Base-by-base conservation (phyloP, 2,113 vertebrate species). In the Apaloderma vittatum region DNA sequence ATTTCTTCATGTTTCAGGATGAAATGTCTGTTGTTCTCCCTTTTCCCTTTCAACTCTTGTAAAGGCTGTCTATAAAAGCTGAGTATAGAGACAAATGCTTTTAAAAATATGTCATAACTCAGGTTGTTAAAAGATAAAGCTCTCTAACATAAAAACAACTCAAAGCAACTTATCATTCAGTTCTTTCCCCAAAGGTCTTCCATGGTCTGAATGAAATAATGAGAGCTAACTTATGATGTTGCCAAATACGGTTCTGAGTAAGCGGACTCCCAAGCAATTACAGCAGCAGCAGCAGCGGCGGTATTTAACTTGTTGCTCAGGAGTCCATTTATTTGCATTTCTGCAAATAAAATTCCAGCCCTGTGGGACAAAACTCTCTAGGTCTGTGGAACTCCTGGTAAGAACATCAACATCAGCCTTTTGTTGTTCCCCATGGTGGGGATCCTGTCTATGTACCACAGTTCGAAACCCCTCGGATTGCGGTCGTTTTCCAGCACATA, bases 51-150 rank as follows among this genome's bases (percentile, higher is more conserved):
- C 68, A 81, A 2, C 14, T 80, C 66, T 85, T 84, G 86, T 74
- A 83, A 91, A 85, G 71, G 61, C 55, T 82, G 55, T 52, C 78
- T 90, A n/a, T 83, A 93, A 97, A 95, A 96, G 68, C 85, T 91
- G 80, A 71, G 54, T 86, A 85, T 48, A 96, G 66, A 91, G 65
- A 89, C 26, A 95, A 96, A 96, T 75, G 72, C 34, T 76, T 96
- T 95, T 80, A 3, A 71, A 96, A 97, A 88, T 62, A 82, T 46
- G 54, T 88, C 48, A 16, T 90, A 95, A 97, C n/a, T 86, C 83
- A 91, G 73, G 65, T 76, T 70, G 29, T 91, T 86, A 84, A 95
- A 88, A 95, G 45, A 79, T 54, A 88, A 92, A 88, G 17, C 54
- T 79, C 48, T 88, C 32, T 27, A 73, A 55, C 78, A 59, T 55